Percentiles rank a stretch among this genome's conserved stretches.
These are phyloP conservation scores for Pardalotus punctatus DNA, from an alignment of 2,113 vertebrate species.

Conservation along the genomic window DNA sequence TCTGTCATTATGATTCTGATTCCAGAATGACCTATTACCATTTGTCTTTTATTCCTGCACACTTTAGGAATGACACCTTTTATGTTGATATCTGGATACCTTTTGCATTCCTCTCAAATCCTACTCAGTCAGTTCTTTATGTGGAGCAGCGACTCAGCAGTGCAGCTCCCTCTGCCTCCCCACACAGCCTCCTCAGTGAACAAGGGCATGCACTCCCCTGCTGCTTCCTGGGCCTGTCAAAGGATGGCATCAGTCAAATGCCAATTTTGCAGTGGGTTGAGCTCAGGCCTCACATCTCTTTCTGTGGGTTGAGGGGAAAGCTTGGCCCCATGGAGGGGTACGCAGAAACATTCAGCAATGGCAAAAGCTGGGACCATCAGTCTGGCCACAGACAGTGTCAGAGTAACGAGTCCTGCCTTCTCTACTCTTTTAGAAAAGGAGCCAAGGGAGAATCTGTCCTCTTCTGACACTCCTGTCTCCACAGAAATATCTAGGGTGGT, in stretches of 20 bases:
- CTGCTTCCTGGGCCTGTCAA: not conserved
- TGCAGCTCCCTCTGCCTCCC: not conserved
- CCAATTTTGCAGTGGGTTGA: not conserved
- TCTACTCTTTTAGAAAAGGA: not conserved
- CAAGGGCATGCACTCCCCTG: not conserved
- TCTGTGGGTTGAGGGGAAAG: not conserved
- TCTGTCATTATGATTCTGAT: conserved; percentile 51
- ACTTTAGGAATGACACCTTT: conserved; percentile 30
- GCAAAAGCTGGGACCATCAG: not conserved
- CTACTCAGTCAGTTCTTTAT: not conserved
- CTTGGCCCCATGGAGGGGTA: not conserved
- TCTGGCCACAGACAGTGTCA: not conserved
- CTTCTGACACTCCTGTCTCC: not conserved
- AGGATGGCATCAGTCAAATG: not conserved
- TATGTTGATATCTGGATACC: not conserved
- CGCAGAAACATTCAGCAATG: not conserved
- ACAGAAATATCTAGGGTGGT: not conserved
- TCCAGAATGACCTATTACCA: conserved; percentile 49
- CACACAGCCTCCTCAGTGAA: not conserved
- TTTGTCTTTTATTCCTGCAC: conserved; percentile 31
- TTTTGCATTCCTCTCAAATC: conserved; percentile 6
- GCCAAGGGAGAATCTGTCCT: not conserved
- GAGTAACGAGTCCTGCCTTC: not conserved
- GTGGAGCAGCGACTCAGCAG: not conserved
- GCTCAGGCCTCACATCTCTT: not conserved